Evolutionary conservation across 2,113 vertebrate genomes (phyloP).

Genomic region (Acinonyx jubatus): DNA sequence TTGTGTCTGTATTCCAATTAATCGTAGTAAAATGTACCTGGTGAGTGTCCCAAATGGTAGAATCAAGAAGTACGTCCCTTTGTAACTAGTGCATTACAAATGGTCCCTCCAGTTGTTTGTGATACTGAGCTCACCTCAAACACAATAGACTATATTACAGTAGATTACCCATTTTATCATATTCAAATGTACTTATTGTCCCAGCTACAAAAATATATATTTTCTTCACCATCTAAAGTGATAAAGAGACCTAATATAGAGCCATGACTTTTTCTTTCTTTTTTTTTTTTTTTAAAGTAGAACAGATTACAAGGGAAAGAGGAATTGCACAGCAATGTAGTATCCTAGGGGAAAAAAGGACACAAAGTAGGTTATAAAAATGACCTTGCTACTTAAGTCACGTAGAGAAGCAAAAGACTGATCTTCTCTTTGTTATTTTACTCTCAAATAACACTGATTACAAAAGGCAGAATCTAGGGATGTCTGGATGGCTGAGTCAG

Average conservation of each 20-base stretch:
- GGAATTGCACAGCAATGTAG: background rate
- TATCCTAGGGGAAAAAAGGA: background rate
- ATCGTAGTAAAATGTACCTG: conserved; percentile 80
- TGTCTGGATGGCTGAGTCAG: too few species aligned
- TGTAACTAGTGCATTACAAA: conserved; percentile 70
- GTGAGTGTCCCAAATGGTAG: conserved; percentile 79
- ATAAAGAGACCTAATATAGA: conserved; percentile 53
- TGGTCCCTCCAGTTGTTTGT: conserved; percentile 65
- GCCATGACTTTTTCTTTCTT: background rate
- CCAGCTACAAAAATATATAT: background rate
- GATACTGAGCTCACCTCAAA: conserved; percentile 69
- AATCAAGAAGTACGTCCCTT: conserved; percentile 79
- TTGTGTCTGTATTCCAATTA: conserved; percentile 81
- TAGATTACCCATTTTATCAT: conserved; percentile 54
- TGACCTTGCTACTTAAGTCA: background rate
- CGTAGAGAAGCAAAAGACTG: background rate
- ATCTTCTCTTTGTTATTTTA: background rate
- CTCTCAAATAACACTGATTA: background rate
- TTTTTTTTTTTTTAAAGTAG: background rate
- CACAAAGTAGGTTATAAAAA: background rate
- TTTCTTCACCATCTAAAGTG: conserved; percentile 19
- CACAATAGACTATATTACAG: conserved; percentile 55
- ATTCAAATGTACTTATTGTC: conserved; percentile 63
- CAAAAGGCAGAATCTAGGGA: background rate
- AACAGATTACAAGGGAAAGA: conserved; percentile 22